Base-by-base conservation (phyloP, 2,113 vertebrate genomes). In the Martes martes region DNA sequence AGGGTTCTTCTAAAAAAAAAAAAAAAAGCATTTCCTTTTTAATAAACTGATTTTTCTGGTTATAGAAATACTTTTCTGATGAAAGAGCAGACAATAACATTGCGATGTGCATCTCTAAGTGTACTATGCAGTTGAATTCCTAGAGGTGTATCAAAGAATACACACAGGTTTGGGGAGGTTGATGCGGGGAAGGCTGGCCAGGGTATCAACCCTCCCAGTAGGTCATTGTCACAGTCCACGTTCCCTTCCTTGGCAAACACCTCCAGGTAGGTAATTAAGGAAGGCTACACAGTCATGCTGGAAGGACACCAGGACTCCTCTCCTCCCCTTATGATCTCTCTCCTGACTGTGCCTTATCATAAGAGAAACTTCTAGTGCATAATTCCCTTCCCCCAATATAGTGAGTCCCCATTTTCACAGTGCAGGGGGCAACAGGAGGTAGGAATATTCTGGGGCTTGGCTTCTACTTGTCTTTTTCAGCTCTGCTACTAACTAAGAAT, bases 161-260 rank as follows among this genome's bases (percentile, higher is more conserved):
- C 33, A 47, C 14, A 21, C 14, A 28, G 76, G 42, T 24, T 36
- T 88, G 36, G n/a, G 33, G 63, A 33, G 11, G 50, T 2, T 31
- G 57, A 21, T 6, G 9, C 31, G 42, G 23, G 74, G 31, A 9
- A 57, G 4, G 36, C 11, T 57, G 5, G 79, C 61, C 6, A 9
- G n/a, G 16, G 21, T 11, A 8, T 2, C 26, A 1, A 1, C 31
- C 63, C 36, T 47, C 11, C 15, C 3, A 36, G 39, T 7, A 11
- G 59, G 39, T 26, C 83, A 42, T 3, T 11, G 42, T 61, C 42
- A 55, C 0, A 16, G 31, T 11, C 93, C 33, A n/a, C 7, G 4
- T 21, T 36, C 33, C 33, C 47, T 67, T 57, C 7, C 21, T n/a
- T 50, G 42, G 74, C 31, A 55, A 33, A 78, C 45, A 55, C 5